A percentile compares a stretch with the other conserved stretches of the same genome.
Evolutionary conservation across 2,113 vertebrate species (phyloP).

Genomic region (Malurus elegans): DNA sequence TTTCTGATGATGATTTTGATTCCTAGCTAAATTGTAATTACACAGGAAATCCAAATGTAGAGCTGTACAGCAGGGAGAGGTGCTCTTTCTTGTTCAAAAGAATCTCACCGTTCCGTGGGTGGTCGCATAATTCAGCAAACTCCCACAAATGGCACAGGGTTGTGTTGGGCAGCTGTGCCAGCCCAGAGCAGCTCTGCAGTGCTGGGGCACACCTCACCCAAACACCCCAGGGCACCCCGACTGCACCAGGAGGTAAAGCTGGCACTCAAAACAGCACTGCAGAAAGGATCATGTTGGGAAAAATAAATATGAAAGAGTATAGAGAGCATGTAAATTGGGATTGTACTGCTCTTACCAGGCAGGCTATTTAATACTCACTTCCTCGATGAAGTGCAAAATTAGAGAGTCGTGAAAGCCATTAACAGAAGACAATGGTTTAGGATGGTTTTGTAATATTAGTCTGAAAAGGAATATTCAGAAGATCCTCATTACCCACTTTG

Average conservation of each 20-base stretch:
- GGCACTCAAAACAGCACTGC: neutral
- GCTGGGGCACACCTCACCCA: neutral
- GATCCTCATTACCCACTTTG: neutral
- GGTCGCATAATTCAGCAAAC: neutral
- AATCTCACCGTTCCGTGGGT: neutral
- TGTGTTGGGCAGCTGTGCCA: neutral
- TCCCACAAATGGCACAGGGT: neutral
- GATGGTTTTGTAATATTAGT: neutral
- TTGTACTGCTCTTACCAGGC: neutral
- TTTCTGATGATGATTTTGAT: conserved; percentile 54
- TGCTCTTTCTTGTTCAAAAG: conserved; percentile 42
- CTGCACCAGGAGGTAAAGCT: neutral
- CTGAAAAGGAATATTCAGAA: neutral
- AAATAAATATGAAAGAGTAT: neutral
- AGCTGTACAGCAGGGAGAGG: conserved; percentile 9
- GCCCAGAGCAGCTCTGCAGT: neutral
- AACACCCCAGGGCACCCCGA: neutral
- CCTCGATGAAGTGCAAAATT: neutral
- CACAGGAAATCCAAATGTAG: conserved; percentile 36
- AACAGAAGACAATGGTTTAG: neutral
- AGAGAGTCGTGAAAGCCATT: neutral
- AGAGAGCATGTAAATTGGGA: neutral
- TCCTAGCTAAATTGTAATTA: conserved; percentile 19
- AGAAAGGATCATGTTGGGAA: neutral
- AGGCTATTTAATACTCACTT: neutral